Base-by-base conservation (phyloP, 2,888 invertebrate species). In the Corbicula japonica region DNA sequence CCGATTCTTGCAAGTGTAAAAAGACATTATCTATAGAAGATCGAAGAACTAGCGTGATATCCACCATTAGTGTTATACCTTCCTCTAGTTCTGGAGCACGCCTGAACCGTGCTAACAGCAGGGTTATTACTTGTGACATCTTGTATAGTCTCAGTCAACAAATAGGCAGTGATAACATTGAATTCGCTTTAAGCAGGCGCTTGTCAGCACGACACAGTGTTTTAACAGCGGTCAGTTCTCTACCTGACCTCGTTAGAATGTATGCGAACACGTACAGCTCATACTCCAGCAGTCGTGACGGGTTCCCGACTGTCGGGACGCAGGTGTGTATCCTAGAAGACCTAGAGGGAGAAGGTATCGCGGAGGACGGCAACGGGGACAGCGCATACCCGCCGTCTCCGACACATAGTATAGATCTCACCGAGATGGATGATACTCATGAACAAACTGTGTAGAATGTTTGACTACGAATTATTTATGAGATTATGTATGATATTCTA, bases 31-130 rank as follows among this genome's bases (percentile, higher is more conserved):
- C 30, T 18, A 58, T 38, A n/a, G 54, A 46, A 18, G 65, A 71
- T 21, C 66, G 82, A 48, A 50, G 83, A 54, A 60, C 80, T 10
- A 86, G 86, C 46, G 50, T 82, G 1, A 62, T 80, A 10, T 85
- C 86, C 3, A 70, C 73, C n/a, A 63, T 81, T 10, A 81, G 77
- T 38, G 63, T 74, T 21, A 35, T 71, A 15, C 76, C 73, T n/a
- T 52, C 54, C 0, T 52, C 77, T 0, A 79, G 69, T 48, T 66
- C 70, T n/a, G 70, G 72, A 5, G 62, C 75, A 4, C 34, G 79
- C 10, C 63, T 85, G 8, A 80, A 84, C 41, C 72, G 84, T 15
- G 77, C 80, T 2, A 84, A 83, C 83, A 87, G 84, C 44, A 46
- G 83, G 35, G 61, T 78, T 15, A 35, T 71, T 15, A 72, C 77